Base-by-base conservation (phyloP, 2,888 invertebrate genomes). In the Drosophila barbarae region DNA sequence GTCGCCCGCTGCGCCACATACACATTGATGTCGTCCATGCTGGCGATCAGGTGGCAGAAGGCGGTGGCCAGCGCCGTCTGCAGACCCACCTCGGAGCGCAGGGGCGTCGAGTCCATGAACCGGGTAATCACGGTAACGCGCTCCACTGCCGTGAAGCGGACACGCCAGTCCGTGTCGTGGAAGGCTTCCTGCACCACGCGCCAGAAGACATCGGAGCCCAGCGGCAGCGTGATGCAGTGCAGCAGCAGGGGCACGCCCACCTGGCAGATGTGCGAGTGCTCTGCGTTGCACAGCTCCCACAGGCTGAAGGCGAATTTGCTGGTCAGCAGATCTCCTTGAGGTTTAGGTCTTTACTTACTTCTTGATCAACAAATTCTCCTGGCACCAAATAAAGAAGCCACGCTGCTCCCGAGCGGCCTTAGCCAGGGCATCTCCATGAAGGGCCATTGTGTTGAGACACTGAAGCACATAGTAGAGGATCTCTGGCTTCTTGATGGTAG, bases 171-270 rank as follows among this genome's bases (percentile, higher is more conserved):
- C 9, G 92, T 91, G 87, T 93, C 94, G 77, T 97, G 97, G 90
- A 99, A 99, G 87, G 97, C 96, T 84, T 96, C 95, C 86, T 98
- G 95, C 55, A 99, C 93, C n/a, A 98, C 93, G 72, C 94, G 93
- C 95, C 99, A 99, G 89, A 99, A 96, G 46, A 98, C 95, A 88
- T 98, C 98, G 0, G 96, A 95, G 3, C 99, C 99, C 60, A 95
- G 94, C 0, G 98, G 95, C 69, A 99, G 91, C 0, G 98, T 97
- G 68, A 99, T 94, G 87, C 98, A 98, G 90, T 99, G 98, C 63
- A 99, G 91, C 71, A 99, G 91, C 56, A 99, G 92, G 0, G 98
- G 98, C 30, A 98, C 98, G 32, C 95, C 94, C 72, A 96, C 94
- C 87, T 97, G 95, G 76, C 98, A 95, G 76, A 99, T 96, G 90